Evolutionary conservation across 2,797 vertebrate genomes (phyloP).

Genomic region (Microchirus variegatus): DNA sequence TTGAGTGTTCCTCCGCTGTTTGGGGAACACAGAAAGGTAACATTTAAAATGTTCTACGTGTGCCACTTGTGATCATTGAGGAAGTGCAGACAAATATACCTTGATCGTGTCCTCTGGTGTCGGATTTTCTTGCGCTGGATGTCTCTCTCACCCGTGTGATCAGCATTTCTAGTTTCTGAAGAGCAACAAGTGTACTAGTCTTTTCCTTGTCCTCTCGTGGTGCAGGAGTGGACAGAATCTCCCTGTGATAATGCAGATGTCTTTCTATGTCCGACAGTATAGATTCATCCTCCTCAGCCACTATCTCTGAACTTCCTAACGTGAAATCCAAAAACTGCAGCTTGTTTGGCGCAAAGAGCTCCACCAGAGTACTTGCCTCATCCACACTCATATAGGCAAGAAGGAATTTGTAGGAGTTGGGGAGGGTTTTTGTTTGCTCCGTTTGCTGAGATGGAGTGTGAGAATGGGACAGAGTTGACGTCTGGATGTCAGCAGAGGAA

Average conservation of each 20-base stretch:
- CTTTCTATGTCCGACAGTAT: constrained; percentile 73
- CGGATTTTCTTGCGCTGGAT: constrained; percentile 57
- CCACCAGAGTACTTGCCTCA: constrained; percentile 46
- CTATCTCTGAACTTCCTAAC: constrained; percentile 44
- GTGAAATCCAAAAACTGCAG: constrained; percentile 76
- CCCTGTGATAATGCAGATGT: constrained; percentile 67
- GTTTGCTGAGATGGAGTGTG: constrained; percentile 11
- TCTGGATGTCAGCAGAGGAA: constrained; percentile 2
- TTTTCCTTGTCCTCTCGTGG: constrained; percentile 49
- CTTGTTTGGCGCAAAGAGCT: constrained; percentile 72
- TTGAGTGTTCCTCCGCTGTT: constrained; percentile 29
- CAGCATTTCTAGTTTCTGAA: constrained; percentile 77
- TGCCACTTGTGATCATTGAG: constrained; percentile 16
- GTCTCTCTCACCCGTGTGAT: constrained; percentile 72
- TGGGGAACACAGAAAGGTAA: constrained; percentile 30
- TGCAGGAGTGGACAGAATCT: constrained; percentile 34
- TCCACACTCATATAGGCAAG: constrained; percentile 52
- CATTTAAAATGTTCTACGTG: neutral
- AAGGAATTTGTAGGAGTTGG: constrained; percentile 64
- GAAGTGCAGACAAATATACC: constrained; percentile 66
- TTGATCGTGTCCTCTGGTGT: constrained; percentile 61
- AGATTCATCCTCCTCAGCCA: constrained; percentile 52
- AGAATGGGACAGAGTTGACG: constrained; percentile 5
- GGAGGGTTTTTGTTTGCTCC: constrained; percentile 29
- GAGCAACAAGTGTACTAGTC: constrained; percentile 41